Conservation (phyloP, 2,113 vertebrate species). For the Pachycephala philippinensis region DNA sequence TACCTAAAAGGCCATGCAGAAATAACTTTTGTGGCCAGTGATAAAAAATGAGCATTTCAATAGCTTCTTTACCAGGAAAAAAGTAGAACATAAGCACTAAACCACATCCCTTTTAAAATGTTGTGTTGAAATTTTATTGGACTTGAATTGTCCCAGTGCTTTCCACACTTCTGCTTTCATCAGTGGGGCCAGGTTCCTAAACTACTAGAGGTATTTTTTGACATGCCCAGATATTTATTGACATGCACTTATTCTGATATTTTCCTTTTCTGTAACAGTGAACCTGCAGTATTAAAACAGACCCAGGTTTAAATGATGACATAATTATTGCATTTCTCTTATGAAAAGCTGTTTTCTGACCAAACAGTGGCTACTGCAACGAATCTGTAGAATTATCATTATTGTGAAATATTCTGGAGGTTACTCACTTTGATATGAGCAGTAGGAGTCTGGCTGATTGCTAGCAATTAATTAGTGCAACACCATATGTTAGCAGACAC, state of each 20-base stretch:
- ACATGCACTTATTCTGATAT: neutral
- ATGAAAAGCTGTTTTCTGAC: neutral
- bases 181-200: neutral
- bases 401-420: neutral
- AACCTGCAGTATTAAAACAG: neutral
- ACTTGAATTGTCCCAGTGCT: neutral
- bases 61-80: neutral
- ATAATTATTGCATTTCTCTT: neutral
- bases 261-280: neutral
- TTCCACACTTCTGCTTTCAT: neutral
- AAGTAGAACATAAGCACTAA: neutral
- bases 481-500: constrained; percentile 51
- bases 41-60: neutral
- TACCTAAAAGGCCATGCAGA: neutral
- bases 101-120: neutral
- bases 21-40: neutral
- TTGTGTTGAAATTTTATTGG: neutral
- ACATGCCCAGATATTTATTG: neutral
- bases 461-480: constrained; percentile 64
- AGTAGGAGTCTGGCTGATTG: constrained; percentile 36
- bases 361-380: neutral
- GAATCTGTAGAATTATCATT: neutral
- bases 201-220: neutral
- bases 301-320: neutral
- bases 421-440: constrained; percentile 37